Evolutionary conservation across 2,888 invertebrate species (phyloP).

Genomic region (Apamea crenata): DNA sequence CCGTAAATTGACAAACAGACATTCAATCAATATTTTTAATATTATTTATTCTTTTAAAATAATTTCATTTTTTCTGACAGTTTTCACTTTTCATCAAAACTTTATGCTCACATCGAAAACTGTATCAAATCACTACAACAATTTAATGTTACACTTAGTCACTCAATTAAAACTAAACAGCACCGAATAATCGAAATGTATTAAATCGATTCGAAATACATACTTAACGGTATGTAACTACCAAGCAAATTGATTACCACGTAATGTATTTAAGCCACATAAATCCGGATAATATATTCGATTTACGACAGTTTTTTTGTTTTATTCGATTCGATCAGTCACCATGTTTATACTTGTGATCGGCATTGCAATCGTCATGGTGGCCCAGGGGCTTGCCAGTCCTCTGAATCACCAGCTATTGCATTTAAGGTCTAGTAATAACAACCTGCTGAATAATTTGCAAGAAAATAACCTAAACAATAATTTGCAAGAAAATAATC

Average conservation of each 20-base stretch:
- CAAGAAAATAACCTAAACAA: constrained; percentile 6
- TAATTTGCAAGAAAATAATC: neutral
- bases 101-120: too few relatives aligned
- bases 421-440: constrained; percentile 14
- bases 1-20: neutral
- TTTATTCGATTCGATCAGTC: constrained; percentile 31
- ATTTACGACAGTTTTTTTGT: constrained; percentile 31
- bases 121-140: neutral
- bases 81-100: neutral
- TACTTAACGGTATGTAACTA: neutral
- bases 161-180: constrained; percentile 32
- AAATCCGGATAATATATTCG: constrained; percentile 22
- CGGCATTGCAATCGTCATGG: constrained; percentile 10
- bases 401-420: neutral
- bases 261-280: constrained; percentile 22
- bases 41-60: too few relatives aligned
- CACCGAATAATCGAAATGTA: constrained; percentile 8
- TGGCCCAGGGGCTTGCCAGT: constrained; percentile 19
- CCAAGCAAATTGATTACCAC: constrained; percentile 15
- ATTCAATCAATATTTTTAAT: neutral
- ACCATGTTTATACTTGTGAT: constrained; percentile 40
- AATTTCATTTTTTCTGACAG: neutral
- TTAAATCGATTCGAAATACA: constrained; percentile 35
- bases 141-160: neutral
- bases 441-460: constrained; percentile 6